Base-by-base conservation (phyloP, 2,888 invertebrate species). In the Blastobasis lacticolella region DNA sequence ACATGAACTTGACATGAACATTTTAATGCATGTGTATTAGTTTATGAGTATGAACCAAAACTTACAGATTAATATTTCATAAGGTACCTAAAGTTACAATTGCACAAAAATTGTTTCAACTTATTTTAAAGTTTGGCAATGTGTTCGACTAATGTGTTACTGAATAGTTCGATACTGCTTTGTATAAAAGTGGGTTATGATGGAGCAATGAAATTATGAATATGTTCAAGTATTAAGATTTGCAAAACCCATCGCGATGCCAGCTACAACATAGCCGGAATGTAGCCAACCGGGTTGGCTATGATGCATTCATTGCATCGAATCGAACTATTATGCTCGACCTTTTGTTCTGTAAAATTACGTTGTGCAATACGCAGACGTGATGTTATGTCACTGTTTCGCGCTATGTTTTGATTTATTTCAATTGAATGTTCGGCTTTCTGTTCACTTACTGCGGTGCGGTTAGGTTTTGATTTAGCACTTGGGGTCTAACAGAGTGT, bases 271-370 rank as follows among this genome's bases (percentile, higher is more conserved):
- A 63, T 58, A 60, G 62, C 51, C 60, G 71, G 69, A 64, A 70
- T 74, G 73, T 72, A 71, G 75, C 70, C 72, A 74, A 73, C 78
- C 73, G 67, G 63, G 23, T 71, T 73, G 73, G 70, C 74, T 75
- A 75, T 77, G 75, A 76, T 75, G 73, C 73, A 69, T 67, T 70
- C 74, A 77, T 75, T 77, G 77, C 69, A 65, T 76, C 23, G 23
- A 23, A 76, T 70, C 65, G 64, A 72, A 61, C 70, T 71, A 69
- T 71, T 73, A 71, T 64, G 62, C 64, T 66, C 71, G 64, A 75
- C 71, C 79, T 78, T 80, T 82, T 81, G 80, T 81, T 73, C 69
- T 63, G 67, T 63, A 62, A 78, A 77, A 79, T 82, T 74, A 73
- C 66, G 64, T 81, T 81, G 66, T 23, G 23, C 23, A 23, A 23